A percentile compares a stretch with the other conserved stretches of the same genome.
These are phyloP conservation scores for Tolypeutes matacus DNA, from an alignment of 2,797 vertebrate species.

Conservation along the genomic window DNA sequence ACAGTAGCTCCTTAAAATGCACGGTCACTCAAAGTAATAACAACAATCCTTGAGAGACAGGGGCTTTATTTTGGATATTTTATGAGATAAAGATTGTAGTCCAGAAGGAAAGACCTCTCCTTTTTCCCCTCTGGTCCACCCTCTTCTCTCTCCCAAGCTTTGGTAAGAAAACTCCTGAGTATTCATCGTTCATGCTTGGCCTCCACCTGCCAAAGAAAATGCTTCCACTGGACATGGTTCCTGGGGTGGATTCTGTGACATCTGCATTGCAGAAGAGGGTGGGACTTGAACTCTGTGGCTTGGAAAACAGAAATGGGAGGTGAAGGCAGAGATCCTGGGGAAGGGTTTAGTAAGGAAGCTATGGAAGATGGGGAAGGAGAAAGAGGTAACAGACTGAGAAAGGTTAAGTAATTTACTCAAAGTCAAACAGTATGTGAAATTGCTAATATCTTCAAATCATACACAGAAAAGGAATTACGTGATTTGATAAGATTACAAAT, in stretches of 20 bases:
- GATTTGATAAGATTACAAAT: background rate
- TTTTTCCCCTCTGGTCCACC: accelerated
- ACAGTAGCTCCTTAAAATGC: accelerated
- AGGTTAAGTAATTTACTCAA: background rate
- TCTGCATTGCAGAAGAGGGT: background rate
- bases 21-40: no score
- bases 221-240: background rate
- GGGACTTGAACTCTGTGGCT: no score
- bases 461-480: background rate
- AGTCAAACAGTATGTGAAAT: background rate
- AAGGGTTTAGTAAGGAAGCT: background rate
- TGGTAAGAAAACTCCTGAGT: background rate
- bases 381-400: accelerated
- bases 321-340: background rate
- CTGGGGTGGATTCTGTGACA: background rate
- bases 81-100: background rate
- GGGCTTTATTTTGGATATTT: background rate
- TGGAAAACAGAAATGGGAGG: background rate
- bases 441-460: accelerated
- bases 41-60: no score
- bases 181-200: accelerated
- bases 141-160: no score
- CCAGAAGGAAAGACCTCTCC: background rate
- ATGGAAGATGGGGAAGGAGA: accelerated
- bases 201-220: background rate